Conservation (phyloP, 2,113 vertebrate species). For the Papio anubis region DNA sequence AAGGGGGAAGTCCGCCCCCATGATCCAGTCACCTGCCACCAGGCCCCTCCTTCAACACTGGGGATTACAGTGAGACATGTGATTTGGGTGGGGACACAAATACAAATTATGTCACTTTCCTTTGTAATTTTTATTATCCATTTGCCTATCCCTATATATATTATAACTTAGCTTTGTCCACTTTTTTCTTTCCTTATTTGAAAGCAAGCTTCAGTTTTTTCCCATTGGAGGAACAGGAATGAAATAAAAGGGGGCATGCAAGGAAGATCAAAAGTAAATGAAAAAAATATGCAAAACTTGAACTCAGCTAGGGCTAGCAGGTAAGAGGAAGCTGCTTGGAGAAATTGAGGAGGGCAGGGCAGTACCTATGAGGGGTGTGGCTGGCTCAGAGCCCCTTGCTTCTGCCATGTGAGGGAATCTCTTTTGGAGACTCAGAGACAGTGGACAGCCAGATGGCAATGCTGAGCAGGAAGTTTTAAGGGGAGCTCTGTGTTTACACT, state of each 20-base stretch:
- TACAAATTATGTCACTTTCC: not conserved
- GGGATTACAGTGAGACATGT: too few species aligned
- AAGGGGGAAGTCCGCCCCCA: too few species aligned
- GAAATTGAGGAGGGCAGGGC: not conserved
- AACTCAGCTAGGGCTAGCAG: not conserved
- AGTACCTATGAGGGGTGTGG: fast-evolving
- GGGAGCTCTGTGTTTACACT: not conserved
- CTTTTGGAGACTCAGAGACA: not conserved
- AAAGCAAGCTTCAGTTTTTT: not conserved
- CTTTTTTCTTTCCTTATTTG: not conserved
- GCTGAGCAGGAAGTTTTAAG: not conserved
- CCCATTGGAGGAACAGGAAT: not conserved
- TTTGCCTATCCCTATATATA: not conserved
- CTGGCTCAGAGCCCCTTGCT: not conserved
- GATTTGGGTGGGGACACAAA: too few species aligned
- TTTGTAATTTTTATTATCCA: slow-evolving; percentile 22
- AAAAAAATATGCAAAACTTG: not conserved
- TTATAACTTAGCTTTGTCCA: not conserved
- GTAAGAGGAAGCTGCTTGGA: not conserved
- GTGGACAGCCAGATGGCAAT: not conserved
- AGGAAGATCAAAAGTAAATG: not conserved
- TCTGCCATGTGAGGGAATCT: too few species aligned
- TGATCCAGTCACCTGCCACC: too few species aligned
- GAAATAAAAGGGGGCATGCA: not conserved
- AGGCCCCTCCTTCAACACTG: too few species aligned